Conservation (phyloP, 2,113 vertebrate species). For the Cinclus cinclus region DNA sequence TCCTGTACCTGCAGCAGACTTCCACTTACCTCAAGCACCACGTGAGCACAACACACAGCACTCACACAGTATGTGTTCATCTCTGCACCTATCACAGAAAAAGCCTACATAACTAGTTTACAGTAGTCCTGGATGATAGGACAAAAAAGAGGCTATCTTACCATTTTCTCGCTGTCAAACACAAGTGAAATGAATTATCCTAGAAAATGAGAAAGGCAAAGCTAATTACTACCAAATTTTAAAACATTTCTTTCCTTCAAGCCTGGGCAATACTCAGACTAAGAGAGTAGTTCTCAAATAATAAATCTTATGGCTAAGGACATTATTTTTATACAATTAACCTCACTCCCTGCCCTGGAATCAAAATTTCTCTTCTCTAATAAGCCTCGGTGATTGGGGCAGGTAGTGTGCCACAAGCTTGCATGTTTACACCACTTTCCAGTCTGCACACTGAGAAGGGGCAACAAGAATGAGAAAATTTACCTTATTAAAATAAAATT, state of each 20-base stretch:
- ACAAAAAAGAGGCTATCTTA: constrained; percentile 58
- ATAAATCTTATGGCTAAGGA: background rate
- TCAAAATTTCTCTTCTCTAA: background rate
- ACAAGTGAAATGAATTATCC: constrained; percentile 69
- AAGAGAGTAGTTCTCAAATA: background rate
- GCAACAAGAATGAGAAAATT: background rate
- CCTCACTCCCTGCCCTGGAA: background rate
- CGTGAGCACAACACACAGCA: background rate
- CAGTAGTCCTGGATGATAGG: background rate
- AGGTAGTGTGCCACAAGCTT: background rate
- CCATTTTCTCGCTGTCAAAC: constrained; percentile 72
- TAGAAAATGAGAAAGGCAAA: constrained; percentile 51
- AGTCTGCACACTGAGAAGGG: background rate
- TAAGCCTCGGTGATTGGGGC: background rate
- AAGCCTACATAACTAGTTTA: background rate
- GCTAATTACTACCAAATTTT: background rate
- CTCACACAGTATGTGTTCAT: background rate
- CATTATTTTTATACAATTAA: background rate
- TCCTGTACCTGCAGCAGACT: background rate
- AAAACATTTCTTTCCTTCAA: background rate
- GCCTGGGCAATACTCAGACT: background rate
- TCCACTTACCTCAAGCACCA: background rate
- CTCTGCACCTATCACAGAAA: background rate
- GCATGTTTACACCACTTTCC: background rate
- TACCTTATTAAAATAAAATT: background rate